Base-by-base conservation (phyloP, 2,113 vertebrate species). In the Cryptotis parvus region DNA sequence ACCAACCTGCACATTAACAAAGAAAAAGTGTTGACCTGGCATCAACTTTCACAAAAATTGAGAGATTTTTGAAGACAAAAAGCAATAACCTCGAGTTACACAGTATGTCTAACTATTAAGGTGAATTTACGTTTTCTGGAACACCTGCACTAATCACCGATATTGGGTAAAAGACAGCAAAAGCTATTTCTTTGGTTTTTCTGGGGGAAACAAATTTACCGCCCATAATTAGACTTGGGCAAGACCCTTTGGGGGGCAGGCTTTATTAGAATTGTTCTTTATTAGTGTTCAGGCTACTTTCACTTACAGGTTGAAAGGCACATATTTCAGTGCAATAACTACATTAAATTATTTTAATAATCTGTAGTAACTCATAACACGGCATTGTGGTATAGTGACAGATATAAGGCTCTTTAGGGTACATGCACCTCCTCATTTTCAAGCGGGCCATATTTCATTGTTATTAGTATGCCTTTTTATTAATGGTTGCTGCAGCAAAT, bases 331-430 rank as follows among this genome's bases (percentile, higher is more conserved):
- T 20, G 91, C 37, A 96, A 87, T 88, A 95, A 95, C 39, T 85
- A 93, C 82, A 94, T 87, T 93, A 91, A 93, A 95, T 96, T 97
- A 81, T 90, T 97, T 96, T 95, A 96, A 97, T 96, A 96, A 96
- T 90, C 91, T 55, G 61, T 55, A 95, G 83, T 72, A 93, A 94
- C 91, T 97, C 92, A 95, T 93, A 95, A 93, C 55, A 93, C 14
- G 74, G 87, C 96, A 80, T 75, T 95, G 68, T 78, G 73, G 33
- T 95, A 76, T 55, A 91, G 41, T 95, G 84, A 85, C 90, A 95
- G 95, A 96, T 96, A 96, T 89, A 94, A 82, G 58, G 84, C 91
- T 93, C 91, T 91, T 94, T 89, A 65, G 79, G 35, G 81, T 85
- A 93, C 33, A 15, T 29, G 76, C 29, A 31, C 94, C 87, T 95